Conservation (phyloP, 2,888 invertebrate genomes). For the Dusona sp. region DNA sequence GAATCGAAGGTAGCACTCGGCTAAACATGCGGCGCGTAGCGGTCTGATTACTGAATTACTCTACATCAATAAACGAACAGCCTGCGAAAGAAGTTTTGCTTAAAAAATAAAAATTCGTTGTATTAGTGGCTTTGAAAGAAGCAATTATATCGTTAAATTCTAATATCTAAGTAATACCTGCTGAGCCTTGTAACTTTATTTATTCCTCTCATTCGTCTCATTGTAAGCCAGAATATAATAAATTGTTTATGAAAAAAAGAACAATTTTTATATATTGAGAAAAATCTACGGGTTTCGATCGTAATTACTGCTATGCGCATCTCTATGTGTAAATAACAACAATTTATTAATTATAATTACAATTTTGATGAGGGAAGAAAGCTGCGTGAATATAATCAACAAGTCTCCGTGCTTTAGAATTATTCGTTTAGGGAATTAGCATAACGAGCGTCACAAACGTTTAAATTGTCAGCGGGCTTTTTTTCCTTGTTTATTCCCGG, state of each 20-base stretch:
- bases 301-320: neutral
- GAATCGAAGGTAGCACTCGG: too few species aligned
- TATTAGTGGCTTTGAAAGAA: too few species aligned
- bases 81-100: too few species aligned
- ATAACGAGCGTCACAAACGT: conserved; percentile 31
- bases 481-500: conserved; percentile 63
- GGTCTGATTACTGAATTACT: too few species aligned
- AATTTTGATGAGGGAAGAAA: neutral
- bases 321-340: neutral
- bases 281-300: neutral
- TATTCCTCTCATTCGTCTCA: neutral
- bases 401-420: conserved; percentile 19
- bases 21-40: too few species aligned
- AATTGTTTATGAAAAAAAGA: too few species aligned
- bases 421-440: conserved; percentile 60
- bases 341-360: conserved; percentile 14
- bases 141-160: too few species aligned
- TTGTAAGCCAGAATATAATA: too few species aligned
- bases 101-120: too few species aligned
- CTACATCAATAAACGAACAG: too few species aligned
- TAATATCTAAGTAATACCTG: too few species aligned
- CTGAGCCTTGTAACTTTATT: too few species aligned
- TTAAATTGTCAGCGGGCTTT: conserved; percentile 41
- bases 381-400: conserved; percentile 18
- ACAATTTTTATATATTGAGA: neutral